Base-by-base conservation (phyloP, 2,113 vertebrate species). In the Neomonachus schauinslandi region DNA sequence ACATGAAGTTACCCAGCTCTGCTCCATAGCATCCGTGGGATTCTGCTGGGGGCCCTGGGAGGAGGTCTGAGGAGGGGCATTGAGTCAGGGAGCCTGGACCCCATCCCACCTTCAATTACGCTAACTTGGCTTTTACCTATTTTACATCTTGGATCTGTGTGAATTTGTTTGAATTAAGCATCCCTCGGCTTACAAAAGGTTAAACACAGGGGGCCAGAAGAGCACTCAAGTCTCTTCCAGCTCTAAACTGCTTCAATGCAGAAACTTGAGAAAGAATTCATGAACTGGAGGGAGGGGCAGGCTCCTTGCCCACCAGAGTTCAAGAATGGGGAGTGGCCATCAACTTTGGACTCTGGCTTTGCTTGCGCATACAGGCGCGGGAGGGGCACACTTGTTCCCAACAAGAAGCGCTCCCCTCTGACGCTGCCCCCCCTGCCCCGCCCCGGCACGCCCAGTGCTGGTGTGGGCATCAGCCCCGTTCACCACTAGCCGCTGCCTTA, bases 391-490 rank as follows among this genome's bases (percentile, higher is more conserved):
- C 4, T 59, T 4, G 12, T 36, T 14, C 33, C 26, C 33, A 65
- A n/a, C 31, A 65, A 80, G 71, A 72, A 65, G 33, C 2, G 13
- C 42, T 26, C 28, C 28, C n/a, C 42, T 36, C 18, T 61, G 2
- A 26, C 4, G 31, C 46, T 10, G 71, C 15, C 5, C 24, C 4
- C 28, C 5, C 39, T 3, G 39, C 39, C 39, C 39, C 3, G 39
- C 39, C 7, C 24, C 21, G 2, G 26, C n/a, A 28, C 0, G 11
- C 1, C 13, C 7, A 0, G 36, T 42, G 71, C 53, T 6, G 7
- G 42, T 61, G 28, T 26, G 42, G n/a, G 33, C 19, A 2, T 49
- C 69, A 26, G 39, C 31, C 71, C 39, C 7, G 2, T 57, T 63
- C 31, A 10, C 46, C 11, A 9, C 14, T 4, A 57, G n/a, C 36